phyloP scores from a whole-genome alignment of 2,113 vertebrate genomes.

The Rhinoptilus africanus region DNA sequence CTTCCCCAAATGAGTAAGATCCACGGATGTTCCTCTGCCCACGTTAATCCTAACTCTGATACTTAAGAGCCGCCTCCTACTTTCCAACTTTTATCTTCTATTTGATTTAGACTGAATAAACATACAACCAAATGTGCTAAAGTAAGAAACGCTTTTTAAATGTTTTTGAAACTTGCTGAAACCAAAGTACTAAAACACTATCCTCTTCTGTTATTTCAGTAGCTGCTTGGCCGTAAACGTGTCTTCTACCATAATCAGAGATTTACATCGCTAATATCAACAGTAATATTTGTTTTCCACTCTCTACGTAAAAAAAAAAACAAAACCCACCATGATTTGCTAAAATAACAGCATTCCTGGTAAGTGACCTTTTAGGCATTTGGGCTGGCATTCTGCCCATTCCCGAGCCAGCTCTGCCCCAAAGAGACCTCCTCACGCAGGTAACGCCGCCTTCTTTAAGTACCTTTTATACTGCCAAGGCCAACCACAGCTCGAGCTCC shows the following conservation, averaged over 20 bases:
- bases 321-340: background rate
- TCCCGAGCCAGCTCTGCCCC: background rate
- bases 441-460: background rate
- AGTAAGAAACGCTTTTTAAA: background rate
- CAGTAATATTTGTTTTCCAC: background rate
- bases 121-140: background rate
- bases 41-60: background rate
- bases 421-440: background rate
- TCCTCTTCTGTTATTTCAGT: background rate
- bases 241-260: background rate
- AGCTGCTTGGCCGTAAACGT: background rate
- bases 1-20: background rate
- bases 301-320: background rate
- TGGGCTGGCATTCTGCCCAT: background rate
- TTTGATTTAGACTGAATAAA: background rate
- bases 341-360: background rate
- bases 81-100: background rate
- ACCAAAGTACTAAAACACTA: background rate
- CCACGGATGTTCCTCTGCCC: background rate
- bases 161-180: background rate
- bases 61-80: background rate
- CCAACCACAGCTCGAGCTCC: rapidly evolving
- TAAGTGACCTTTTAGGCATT: background rate
- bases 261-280: background rate
- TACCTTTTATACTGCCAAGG: background rate